Evolutionary conservation across 2,113 vertebrate species (phyloP).

Genomic region (Pagrus major): DNA sequence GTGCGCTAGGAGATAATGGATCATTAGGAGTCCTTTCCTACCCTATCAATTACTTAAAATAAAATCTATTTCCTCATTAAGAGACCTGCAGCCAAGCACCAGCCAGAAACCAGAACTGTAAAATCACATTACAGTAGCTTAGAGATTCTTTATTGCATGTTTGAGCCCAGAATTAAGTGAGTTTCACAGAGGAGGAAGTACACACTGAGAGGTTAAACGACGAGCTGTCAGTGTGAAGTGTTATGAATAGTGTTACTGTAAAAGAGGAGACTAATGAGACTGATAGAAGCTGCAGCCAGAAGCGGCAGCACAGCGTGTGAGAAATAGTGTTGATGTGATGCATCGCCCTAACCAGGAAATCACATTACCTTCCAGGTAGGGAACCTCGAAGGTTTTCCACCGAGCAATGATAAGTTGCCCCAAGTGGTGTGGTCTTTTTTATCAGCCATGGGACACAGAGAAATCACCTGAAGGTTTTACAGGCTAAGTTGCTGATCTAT

Average conservation of each 20-base stretch:
- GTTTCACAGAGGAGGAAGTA: slow-evolving; percentile 39
- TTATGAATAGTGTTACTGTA: slow-evolving; percentile 58
- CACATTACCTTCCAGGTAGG: slow-evolving; percentile 61
- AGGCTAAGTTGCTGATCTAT: slow-evolving; percentile 1
- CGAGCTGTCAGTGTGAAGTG: slow-evolving; percentile 40
- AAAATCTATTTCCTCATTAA: slow-evolving; percentile 40
- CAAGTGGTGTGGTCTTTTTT: slow-evolving; percentile 4
- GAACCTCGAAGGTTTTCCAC: slow-evolving; percentile 23
- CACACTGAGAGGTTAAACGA: slow-evolving; percentile 61
- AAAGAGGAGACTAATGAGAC: slow-evolving; percentile 58
- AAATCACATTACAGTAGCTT: slow-evolving; percentile 43
- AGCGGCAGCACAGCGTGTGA: slow-evolving; percentile 56
- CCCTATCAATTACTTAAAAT: slow-evolving; percentile 27
- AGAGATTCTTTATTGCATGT: slow-evolving; percentile 30
- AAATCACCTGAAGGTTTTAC: slow-evolving; percentile 20
- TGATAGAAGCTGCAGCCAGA: slow-evolving; percentile 47
- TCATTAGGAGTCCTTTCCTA: slow-evolving; percentile 20
- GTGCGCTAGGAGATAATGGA: not conserved
- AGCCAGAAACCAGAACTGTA: slow-evolving; percentile 21
- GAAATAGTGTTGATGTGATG: slow-evolving; percentile 51
- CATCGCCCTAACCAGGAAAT: slow-evolving; percentile 49
- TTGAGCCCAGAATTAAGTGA: slow-evolving; percentile 34
- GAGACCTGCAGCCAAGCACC: slow-evolving; percentile 20
- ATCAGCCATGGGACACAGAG: not conserved
- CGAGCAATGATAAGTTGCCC: slow-evolving; percentile 27